Base-by-base conservation (phyloP, 2,113 vertebrate genomes). In the Rhinogobius similis region DNA sequence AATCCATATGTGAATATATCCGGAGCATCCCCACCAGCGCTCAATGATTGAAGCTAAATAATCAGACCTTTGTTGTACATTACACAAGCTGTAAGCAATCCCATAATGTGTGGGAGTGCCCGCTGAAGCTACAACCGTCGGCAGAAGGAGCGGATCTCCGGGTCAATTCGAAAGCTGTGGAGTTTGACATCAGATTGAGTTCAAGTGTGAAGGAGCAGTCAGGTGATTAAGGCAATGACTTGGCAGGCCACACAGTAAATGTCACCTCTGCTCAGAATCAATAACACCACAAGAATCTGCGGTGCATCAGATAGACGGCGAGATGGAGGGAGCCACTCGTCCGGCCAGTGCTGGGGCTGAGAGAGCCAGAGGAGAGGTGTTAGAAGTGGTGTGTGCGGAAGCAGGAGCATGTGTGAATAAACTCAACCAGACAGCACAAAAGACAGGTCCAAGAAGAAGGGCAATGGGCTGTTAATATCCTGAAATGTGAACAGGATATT, bases 201-300 rank as follows among this genome's bases (percentile, higher is more conserved):
- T 85, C 80, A 82, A 82, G 77, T 86, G 73, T 81, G 73, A 87
- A 84, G 78, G 72, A 82, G 27, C 77, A 76, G 71, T 74, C 74
- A 55, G 73, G 78, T 84, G 83, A 86, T 87, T 81, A 79, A 82
- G 78, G 77, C 79, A 77, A 88, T 72, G 70, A 83, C 82, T 84
- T 80, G 76, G 74, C 67, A 72, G 71, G 73, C 78, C 59, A 50
- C 64, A 72, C 69, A 58, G 76, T 77, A 87, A 86, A 91, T 87
- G 82, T 86, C 85, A 88, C 77, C 87, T 86, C 83, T 72, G 85
- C 71, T 68, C 62, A 67, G 78, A 88, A 91, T 91, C 88, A 86
- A 88, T 88, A 86, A 10, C 0, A 16, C 68, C 79, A 84, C n/a
- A 53, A 76, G 77, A 76, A 77, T 67, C 74, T 68, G 68, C 72